phyloP scores from a whole-genome alignment of 2,888 invertebrate genomes.

The Trissolcus brochymenae region DNA sequence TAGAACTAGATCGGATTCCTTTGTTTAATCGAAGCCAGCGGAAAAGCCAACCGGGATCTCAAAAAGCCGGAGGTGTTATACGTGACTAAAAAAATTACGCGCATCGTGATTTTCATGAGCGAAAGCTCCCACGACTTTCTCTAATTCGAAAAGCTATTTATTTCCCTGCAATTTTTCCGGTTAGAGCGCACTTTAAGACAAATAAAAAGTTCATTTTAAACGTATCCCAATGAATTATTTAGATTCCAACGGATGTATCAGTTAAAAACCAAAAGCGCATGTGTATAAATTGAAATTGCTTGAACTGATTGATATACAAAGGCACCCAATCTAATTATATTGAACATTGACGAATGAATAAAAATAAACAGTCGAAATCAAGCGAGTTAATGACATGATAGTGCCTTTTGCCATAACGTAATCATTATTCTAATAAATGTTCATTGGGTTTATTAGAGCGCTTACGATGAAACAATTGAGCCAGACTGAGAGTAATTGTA shows the following conservation, averaged over 20 bases:
- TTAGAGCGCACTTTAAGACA: constrained; percentile 5
- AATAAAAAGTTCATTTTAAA: too few relatives aligned
- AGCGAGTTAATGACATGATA: constrained; percentile 17
- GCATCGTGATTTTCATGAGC: constrained; percentile 36
- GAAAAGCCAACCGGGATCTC: constrained; percentile 45
- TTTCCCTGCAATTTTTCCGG: constrained; percentile 31
- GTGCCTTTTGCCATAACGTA: constrained; percentile 28
- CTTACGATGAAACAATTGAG: constrained; percentile 49
- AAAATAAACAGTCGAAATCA: constrained; percentile 21
- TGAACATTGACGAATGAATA: constrained; percentile 21
- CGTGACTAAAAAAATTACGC: constrained; percentile 38
- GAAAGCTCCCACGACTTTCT: background rate
- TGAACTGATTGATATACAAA: background rate
- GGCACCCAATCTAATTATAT: constrained; percentile 1
- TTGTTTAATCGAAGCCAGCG: constrained; percentile 37
- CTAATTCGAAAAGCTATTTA: constrained; percentile 6
- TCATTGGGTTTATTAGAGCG: constrained; percentile 47
- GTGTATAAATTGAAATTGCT: background rate
- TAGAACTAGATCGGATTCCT: constrained; percentile 47
- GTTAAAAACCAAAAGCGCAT: background rate
- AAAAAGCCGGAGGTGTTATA: constrained; percentile 36
- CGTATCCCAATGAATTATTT: too few relatives aligned
- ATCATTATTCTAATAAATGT: constrained; percentile 54
- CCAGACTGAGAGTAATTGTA: constrained; percentile 46
- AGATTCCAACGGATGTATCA: too few relatives aligned